A percentile compares a stretch with the other conserved stretches of the same genome.
phyloP scores from a whole-genome alignment of 2,797 vertebrate genomes.

The Gymnoscopelus braueri region DNA sequence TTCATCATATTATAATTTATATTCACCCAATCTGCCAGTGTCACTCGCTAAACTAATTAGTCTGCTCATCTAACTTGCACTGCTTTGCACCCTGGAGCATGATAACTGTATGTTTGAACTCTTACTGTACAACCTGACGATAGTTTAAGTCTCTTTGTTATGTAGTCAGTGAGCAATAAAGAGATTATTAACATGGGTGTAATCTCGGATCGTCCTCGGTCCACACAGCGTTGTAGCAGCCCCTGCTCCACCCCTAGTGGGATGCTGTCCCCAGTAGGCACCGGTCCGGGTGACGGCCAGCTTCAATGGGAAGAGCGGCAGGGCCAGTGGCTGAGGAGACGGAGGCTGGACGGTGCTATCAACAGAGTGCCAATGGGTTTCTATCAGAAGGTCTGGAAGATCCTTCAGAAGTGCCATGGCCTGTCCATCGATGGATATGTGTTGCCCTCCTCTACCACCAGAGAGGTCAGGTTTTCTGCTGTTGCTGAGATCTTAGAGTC shows the following conservation, averaged over 20 bases:
- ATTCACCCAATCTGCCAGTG: background rate
- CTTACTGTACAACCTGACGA: constrained; percentile 19
- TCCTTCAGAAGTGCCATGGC: constrained; percentile 98
- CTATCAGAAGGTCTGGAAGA: constrained; percentile 97
- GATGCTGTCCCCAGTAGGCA: constrained; percentile 85
- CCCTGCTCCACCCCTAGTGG: constrained; percentile 91
- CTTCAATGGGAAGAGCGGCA: constrained; percentile 91
- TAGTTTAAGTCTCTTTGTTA: background rate
- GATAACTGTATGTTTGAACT: constrained; percentile 27
- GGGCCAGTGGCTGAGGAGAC: constrained; percentile 96
- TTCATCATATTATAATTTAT: constrained; percentile 1
- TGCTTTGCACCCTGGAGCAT: constrained; percentile 15
- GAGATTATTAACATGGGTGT: background rate
- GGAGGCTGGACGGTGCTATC: constrained; percentile 95
- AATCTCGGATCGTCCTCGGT: constrained; percentile 12
- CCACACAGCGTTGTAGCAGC: constrained; percentile 88
- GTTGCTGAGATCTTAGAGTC: background rate
- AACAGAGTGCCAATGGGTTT: constrained; percentile 97
- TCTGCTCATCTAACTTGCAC: constrained; percentile 12
- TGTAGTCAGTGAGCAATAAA: background rate
- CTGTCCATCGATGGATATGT: constrained; percentile 98
- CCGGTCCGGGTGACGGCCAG: constrained; percentile 75
- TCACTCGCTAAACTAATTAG: constrained; percentile 1
- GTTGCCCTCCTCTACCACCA: constrained; percentile 94
- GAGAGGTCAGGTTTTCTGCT: constrained; percentile 83